phyloP scores from a whole-genome alignment of 2,888 invertebrate species.

The Sinodicranocentrus sp. region DNA sequence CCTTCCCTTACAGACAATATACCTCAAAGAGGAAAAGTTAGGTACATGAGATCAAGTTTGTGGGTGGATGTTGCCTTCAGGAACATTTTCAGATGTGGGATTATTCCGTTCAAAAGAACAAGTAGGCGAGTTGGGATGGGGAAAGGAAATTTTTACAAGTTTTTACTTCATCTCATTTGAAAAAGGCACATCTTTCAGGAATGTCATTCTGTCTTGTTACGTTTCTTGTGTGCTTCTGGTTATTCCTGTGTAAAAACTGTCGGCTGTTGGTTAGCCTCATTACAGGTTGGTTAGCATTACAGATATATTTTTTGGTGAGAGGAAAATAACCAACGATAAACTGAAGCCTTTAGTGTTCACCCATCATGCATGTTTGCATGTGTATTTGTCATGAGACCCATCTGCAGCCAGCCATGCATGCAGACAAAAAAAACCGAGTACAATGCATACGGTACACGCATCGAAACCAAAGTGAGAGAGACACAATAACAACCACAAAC shows the following conservation, averaged over 20 bases:
- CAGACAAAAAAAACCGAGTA: conserved; percentile 15
- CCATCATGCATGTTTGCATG: neutral
- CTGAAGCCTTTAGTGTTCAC: neutral
- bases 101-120: no score
- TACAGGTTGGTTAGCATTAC: no score
- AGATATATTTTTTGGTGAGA: conserved; percentile 42
- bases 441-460: neutral
- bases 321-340: conserved; percentile 8
- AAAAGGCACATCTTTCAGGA: conserved; percentile 40
- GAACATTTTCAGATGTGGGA: no score
- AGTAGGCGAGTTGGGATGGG: conserved; percentile 8
- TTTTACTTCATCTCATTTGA: conserved; percentile 1
- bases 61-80: no score
- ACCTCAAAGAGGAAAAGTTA: no score
- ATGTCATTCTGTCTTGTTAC: conserved; percentile 55
- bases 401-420: conserved; percentile 20
- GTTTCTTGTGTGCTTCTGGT: conserved; percentile 18
- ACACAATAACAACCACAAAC: conserved; percentile 36
- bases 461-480: neutral
- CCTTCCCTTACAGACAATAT: neutral
- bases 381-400: conserved; percentile 19
- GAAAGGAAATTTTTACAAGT: conserved; percentile 18
- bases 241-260: conserved; percentile 15
- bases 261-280: conserved; percentile 55
- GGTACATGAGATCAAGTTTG: no score